A percentile compares a stretch with the other conserved stretches of the same genome.
phyloP scores from a whole-genome alignment of 2,797 vertebrate species.

The Acanthis flammea region DNA sequence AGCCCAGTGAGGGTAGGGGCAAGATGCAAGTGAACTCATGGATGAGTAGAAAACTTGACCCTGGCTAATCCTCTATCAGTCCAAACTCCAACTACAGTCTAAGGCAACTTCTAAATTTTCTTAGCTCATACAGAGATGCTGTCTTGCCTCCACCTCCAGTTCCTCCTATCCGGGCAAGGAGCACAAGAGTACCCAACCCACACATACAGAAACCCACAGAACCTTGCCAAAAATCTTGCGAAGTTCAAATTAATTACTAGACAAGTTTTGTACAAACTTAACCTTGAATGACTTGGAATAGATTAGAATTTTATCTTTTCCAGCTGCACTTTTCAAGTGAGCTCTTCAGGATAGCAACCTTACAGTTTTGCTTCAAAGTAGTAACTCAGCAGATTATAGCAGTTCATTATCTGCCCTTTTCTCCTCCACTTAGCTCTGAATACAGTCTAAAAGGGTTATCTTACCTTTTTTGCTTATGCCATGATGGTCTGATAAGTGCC shows the following conservation, averaged over 20 bases:
- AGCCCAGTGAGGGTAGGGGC: background rate
- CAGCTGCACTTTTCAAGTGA: background rate
- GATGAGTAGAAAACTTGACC: background rate
- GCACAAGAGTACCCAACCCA: background rate
- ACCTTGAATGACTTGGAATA: slow-evolving; percentile 21
- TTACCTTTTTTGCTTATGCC: background rate
- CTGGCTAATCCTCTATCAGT: background rate
- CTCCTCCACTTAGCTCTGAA: background rate
- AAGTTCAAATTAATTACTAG: slow-evolving; percentile 23
- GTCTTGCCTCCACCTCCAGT: background rate
- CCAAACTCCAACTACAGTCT: background rate
- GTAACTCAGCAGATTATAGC: background rate
- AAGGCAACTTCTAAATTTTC: background rate
- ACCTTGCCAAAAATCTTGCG: background rate
- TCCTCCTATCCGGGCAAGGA: background rate
- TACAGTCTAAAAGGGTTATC: background rate
- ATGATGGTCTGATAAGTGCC: background rate
- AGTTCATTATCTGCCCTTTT: background rate
- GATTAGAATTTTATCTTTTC: background rate
- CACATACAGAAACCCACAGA: background rate
- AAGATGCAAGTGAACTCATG: background rate
- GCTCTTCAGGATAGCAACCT: background rate
- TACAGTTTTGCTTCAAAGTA: background rate
- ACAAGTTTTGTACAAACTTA: slow-evolving; percentile 5
- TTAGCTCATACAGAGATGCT: background rate